A percentile compares a stretch with the other conserved stretches of the same genome.
phyloP scores from a whole-genome alignment of 2,797 vertebrate species.

The Coluber constrictor region DNA sequence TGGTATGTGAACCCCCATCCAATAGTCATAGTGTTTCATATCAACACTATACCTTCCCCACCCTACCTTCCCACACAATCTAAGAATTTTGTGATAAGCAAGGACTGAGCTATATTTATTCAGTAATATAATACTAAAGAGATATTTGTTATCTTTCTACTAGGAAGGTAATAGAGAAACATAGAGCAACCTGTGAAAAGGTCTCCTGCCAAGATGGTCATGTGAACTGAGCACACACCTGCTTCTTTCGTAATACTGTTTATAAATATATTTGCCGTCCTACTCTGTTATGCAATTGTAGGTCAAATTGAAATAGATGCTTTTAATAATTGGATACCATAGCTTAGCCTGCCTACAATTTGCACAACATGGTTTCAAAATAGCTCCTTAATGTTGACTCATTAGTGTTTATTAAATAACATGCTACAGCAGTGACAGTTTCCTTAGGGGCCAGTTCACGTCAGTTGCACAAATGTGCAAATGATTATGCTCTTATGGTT shows the following conservation, averaged over 20 bases:
- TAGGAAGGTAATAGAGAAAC: neutral
- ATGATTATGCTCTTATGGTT: neutral
- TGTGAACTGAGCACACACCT: neutral
- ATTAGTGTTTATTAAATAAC: constrained; percentile 2
- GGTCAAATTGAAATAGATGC: neutral
- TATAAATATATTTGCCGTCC: neutral
- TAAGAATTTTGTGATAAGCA: too few relatives aligned
- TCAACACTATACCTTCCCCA: too few relatives aligned
- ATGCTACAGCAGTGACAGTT: constrained; percentile 18
- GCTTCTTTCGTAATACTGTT: neutral
- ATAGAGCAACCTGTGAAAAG: neutral
- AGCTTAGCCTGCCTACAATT: neutral
- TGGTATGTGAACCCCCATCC: too few relatives aligned
- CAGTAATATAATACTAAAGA: neutral
- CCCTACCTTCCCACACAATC: too few relatives aligned
- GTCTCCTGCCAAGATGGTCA: neutral
- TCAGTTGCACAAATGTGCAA: neutral
- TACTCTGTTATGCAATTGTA: neutral
- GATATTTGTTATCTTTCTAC: neutral
- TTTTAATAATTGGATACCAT: neutral
- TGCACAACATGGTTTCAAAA: constrained; percentile 5
- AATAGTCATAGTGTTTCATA: too few relatives aligned
- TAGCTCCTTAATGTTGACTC: constrained; percentile 1
- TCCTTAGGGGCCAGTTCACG: neutral
- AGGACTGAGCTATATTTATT: neutral